These are phyloP conservation scores for Palaemon carinicauda DNA, from an alignment of 1,140 invertebrate species.

Conservation along the genomic window DNA sequence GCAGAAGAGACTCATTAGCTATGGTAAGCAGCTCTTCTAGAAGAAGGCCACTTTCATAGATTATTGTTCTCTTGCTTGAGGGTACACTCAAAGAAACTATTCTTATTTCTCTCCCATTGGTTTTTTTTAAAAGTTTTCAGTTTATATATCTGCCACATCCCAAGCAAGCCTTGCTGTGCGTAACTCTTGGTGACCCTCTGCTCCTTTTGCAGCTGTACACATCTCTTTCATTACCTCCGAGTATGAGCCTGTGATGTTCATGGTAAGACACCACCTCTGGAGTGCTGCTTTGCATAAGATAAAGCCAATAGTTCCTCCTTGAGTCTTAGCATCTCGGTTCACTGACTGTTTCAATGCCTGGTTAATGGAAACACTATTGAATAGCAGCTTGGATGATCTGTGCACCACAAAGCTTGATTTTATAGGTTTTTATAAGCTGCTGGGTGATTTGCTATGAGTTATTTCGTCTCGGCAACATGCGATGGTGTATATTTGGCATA, in stretches of 20 bases:
- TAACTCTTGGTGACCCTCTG: conserved; percentile 18
- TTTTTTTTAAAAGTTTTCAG: too few relatives aligned
- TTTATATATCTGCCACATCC: conserved; percentile 8
- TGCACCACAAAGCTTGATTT: conserved; percentile 11
- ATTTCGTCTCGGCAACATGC: too few relatives aligned
- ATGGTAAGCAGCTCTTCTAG: too few relatives aligned
- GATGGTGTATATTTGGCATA: conserved; percentile 28
- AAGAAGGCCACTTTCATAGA: too few relatives aligned
- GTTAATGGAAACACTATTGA: conserved; percentile 22
- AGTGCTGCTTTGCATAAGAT: conserved; percentile 13
- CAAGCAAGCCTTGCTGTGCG: background rate
- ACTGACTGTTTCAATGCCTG: conserved; percentile 22
- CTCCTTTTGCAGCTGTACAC: background rate
- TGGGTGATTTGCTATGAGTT: background rate
- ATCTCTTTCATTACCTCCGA: conserved; percentile 18
- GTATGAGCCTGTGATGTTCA: conserved; percentile 23
- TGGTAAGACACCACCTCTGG: conserved; percentile 8
- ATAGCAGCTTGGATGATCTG: background rate
- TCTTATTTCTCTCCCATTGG: too few relatives aligned
- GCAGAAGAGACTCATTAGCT: too few relatives aligned
- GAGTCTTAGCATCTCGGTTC: conserved; percentile 19
- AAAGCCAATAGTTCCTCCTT: too few relatives aligned
- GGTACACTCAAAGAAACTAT: too few relatives aligned
- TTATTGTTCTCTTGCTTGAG: too few relatives aligned
- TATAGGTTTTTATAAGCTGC: background rate